A percentile compares a stretch with the other conserved stretches of the same genome.
These are phyloP conservation scores for Amyelois transitella DNA, from an alignment of 1,140 invertebrate species.

Conservation along the genomic window DNA sequence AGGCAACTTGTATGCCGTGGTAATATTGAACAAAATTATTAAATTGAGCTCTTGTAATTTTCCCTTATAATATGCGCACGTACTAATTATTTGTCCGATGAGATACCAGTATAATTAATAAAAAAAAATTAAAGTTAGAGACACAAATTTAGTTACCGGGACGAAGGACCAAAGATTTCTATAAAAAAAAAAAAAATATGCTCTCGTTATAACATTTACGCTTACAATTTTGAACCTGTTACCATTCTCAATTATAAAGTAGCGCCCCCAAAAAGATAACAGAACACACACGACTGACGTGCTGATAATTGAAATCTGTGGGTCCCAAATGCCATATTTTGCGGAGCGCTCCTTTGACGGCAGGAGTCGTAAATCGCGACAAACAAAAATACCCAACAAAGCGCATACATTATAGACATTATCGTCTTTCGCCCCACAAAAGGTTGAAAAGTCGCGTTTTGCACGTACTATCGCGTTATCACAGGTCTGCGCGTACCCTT, in stretches of 20 bases:
- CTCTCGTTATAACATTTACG: too few relatives aligned
- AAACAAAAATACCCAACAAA: conserved; percentile 59
- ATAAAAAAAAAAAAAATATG: too few relatives aligned
- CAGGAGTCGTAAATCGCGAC: conserved; percentile 43
- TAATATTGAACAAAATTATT: too few relatives aligned
- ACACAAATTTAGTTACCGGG: too few relatives aligned
- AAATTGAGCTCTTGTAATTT: too few relatives aligned
- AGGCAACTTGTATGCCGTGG: too few relatives aligned
- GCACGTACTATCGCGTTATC: conserved; percentile 65
- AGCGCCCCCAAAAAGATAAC: not conserved
- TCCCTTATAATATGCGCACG: too few relatives aligned
- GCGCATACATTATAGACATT: conserved; percentile 63
- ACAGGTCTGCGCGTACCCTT: conserved; percentile 59
- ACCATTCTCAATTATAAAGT: not conserved
- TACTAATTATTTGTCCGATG: too few relatives aligned
- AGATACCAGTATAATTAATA: too few relatives aligned
- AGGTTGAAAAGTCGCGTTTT: conserved; percentile 66
- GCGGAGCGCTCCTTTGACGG: conserved; percentile 7
- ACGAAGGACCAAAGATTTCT: too few relatives aligned
- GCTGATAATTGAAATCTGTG: not conserved
- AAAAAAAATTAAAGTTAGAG: too few relatives aligned
- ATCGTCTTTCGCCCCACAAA: conserved; percentile 60
- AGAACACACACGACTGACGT: not conserved
- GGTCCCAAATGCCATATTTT: not conserved
- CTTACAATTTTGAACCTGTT: too few relatives aligned